Evolutionary conservation across 2,888 invertebrate genomes (phyloP).

Genomic region (Lepidonotus clava): DNA sequence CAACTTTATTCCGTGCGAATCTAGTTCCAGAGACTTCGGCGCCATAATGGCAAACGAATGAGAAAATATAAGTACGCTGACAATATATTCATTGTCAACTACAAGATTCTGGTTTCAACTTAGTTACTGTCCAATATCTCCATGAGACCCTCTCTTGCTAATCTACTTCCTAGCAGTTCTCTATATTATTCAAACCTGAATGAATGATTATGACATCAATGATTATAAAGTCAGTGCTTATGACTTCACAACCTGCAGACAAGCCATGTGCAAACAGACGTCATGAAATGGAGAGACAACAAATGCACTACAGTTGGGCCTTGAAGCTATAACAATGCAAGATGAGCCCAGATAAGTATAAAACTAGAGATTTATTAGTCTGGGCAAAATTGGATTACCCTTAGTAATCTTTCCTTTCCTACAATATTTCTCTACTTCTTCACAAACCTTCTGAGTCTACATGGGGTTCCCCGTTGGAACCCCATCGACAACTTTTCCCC

Average conservation of each 20-base stretch:
- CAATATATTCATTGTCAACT: not conserved
- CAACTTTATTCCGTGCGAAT: too few relatives aligned
- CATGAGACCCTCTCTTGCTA: too few relatives aligned
- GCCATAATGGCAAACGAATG: not conserved
- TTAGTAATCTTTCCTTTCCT: not conserved
- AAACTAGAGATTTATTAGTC: slow-evolving; percentile 45
- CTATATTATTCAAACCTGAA: too few relatives aligned
- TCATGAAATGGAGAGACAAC: not conserved
- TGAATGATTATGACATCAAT: too few relatives aligned
- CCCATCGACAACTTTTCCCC: too few relatives aligned
- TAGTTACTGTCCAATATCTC: too few relatives aligned
- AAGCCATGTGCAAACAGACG: not conserved
- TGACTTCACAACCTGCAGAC: not conserved
- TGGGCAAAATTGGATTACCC: not conserved
- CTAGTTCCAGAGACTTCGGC: too few relatives aligned
- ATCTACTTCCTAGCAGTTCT: too few relatives aligned
- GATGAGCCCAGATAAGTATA: slow-evolving; percentile 4
- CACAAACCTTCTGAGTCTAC: too few relatives aligned
- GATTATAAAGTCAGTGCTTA: not conserved
- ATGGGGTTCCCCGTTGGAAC: too few relatives aligned
- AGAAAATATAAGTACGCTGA: slow-evolving; percentile 5
- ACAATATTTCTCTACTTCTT: not conserved
- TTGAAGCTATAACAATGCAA: slow-evolving; percentile 27
- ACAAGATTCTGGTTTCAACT: not conserved
- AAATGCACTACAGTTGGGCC: not conserved